Percentiles rank a stretch among this genome's conserved stretches.
phyloP scores from a whole-genome alignment of 2,888 invertebrate genomes.

The Troides oblongomaculatus region DNA sequence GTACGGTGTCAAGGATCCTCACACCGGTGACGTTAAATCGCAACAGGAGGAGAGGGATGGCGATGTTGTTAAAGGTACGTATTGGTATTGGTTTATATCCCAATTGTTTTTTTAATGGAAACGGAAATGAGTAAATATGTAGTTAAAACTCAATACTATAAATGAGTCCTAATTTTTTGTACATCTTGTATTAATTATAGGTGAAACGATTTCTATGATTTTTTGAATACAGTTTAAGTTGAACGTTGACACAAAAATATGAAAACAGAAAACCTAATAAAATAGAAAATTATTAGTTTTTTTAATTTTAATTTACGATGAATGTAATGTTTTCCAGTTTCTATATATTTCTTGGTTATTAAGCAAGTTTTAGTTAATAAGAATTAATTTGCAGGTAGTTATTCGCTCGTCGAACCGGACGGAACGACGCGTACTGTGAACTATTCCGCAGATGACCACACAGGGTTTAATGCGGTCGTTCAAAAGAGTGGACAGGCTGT shows the following conservation, averaged over 20 bases:
- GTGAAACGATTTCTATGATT: too few relatives aligned
- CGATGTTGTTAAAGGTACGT: conserved; percentile 83
- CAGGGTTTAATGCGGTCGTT: conserved; percentile 86
- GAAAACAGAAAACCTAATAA: too few relatives aligned
- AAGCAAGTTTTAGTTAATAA: neutral
- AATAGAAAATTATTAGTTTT: too few relatives aligned
- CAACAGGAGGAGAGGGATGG: conserved; percentile 85
- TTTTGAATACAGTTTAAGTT: too few relatives aligned
- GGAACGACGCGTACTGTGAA: conserved; percentile 81
- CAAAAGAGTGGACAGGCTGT: conserved; percentile 83
- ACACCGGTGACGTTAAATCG: conserved; percentile 86
- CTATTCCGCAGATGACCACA: conserved; percentile 85
- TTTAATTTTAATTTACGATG: too few relatives aligned
- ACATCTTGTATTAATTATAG: too few relatives aligned
- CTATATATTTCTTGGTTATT: neutral
- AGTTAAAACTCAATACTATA: too few relatives aligned
- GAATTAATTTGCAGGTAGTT: conserved; percentile 77
- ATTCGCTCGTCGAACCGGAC: conserved; percentile 83
- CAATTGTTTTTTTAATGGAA: neutral
- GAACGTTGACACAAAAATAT: too few relatives aligned
- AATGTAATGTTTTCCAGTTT: neutral
- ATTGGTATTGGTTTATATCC: neutral
- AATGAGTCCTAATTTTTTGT: too few relatives aligned
- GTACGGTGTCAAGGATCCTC: conserved; percentile 85
- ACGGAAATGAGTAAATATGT: too few relatives aligned